Base-by-base conservation (phyloP, 2,113 vertebrate genomes). In the Kryptolebias marmoratus region DNA sequence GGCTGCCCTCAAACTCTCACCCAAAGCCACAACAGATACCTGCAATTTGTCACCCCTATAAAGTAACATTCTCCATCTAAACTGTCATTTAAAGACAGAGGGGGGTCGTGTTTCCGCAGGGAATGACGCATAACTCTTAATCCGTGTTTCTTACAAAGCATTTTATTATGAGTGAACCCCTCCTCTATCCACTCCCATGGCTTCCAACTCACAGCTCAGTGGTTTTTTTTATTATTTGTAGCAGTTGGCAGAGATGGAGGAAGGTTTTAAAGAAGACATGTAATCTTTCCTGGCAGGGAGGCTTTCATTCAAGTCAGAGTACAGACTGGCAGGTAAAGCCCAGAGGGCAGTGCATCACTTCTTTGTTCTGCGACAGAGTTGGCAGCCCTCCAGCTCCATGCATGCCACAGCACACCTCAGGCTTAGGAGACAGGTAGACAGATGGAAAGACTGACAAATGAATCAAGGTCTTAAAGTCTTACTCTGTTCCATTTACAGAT, bases 261-360 rank as follows among this genome's bases (percentile, higher is more conserved):
- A 93, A 90, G 90, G 87, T 91, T 94, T 94, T 91, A 69, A 88
- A 95, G 90, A 89, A 89, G 91, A 93, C 75, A 77, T 91, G 81
- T 94, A 94, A 95, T 94, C 92, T 93, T 84, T 95, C 92, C 91
- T 91, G 90, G 91, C 90, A 91, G 71, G 42, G 59, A 87, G 90
- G 88, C 92, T 93, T 93, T 94, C 87, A 90, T 92, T 89, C 92
- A 87, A 84, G 86, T 90, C 79, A 14, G 82, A 91, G 83, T 92
- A 62, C 67, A 82, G 68, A 36, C 84, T 28, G 57, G 83, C 86
- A 84, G 89, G 91, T 93, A 81, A 84, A 77, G 81, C 92, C 94
- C 93, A 90, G 88, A 87, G 91, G 94, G 93, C 80, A 88, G 84
- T 80, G 92, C 93, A 91, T 94, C 89, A 90, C 86, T 93, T 92